These are phyloP conservation scores for Poeciliopsis occidentalis DNA, from an alignment of 2,113 vertebrate species.

Conservation along the genomic window DNA sequence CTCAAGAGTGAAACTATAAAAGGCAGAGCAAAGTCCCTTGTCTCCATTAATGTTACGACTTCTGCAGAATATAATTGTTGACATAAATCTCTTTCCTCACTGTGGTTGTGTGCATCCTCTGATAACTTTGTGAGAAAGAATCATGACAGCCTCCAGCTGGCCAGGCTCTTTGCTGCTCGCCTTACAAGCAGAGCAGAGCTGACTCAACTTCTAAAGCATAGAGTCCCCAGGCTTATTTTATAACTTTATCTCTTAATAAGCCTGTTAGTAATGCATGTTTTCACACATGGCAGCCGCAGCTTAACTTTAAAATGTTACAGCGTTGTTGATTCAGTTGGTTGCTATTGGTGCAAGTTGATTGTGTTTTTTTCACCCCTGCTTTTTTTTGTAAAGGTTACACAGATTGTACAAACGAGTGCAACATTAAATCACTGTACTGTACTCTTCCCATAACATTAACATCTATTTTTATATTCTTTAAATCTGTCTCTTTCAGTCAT, in stretches of 20 bases:
- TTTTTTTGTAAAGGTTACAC: background rate
- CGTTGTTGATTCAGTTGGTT: constrained; percentile 35
- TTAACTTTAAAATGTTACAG: constrained; percentile 51
- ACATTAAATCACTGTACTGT: constrained; percentile 4
- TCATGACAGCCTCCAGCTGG: constrained; percentile 26
- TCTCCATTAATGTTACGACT: constrained; percentile 22
- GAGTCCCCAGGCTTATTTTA: constrained; percentile 49
- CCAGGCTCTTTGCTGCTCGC: constrained; percentile 35
- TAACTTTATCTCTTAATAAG: constrained; percentile 62
- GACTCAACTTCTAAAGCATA: constrained; percentile 41
- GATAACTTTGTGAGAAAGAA: constrained; percentile 56
- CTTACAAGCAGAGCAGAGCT: constrained; percentile 42
- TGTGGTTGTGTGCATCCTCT: constrained; percentile 22
- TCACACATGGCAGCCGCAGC: constrained; percentile 33
- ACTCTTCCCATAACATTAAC: background rate
- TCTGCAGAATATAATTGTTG: constrained; percentile 29
- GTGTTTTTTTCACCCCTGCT: background rate
- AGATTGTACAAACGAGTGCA: background rate
- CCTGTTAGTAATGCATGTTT: constrained; percentile 62
- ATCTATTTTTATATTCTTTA: background rate
- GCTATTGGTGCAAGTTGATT: constrained; percentile 50
- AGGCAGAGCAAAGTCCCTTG: constrained; percentile 8
- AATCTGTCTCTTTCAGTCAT: background rate
- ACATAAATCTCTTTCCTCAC: constrained; percentile 16
- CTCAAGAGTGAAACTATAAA: background rate